phyloP scores from a whole-genome alignment of 2,888 invertebrate species.

The Halictus quadricinctus region DNA sequence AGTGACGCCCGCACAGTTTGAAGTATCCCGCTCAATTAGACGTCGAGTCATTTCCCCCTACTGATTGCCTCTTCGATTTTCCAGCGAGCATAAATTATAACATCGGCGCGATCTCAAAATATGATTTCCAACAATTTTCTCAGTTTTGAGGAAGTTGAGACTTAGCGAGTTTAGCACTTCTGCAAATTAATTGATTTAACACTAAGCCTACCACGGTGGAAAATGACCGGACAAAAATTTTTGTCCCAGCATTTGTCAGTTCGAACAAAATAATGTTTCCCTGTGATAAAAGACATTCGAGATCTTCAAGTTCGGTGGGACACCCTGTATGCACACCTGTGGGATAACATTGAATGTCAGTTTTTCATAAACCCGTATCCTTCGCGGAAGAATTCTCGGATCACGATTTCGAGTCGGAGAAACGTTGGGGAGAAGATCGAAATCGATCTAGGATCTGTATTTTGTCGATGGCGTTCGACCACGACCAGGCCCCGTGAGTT shows the following conservation, averaged over 20 bases:
- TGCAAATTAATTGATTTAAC: no score
- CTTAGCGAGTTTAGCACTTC: no score
- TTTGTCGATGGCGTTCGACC: background rate
- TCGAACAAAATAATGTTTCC: no score
- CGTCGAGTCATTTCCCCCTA: background rate
- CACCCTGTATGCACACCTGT: background rate
- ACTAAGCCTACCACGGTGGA: no score
- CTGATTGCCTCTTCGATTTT: background rate
- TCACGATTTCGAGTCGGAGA: background rate
- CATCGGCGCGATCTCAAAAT: no score
- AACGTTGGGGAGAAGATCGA: no score
- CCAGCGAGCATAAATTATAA: background rate
- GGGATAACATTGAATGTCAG: background rate
- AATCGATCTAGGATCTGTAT: conserved; percentile 12
- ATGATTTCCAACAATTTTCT: no score
- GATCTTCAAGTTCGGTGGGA: no score
- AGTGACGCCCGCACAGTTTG: conserved; percentile 7
- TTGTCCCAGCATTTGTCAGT: no score
- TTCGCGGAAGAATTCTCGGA: background rate
- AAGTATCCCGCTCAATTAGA: conserved; percentile 17
- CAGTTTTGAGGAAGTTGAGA: no score
- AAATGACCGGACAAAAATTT: no score
- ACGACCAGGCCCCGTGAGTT: conserved; percentile 19
- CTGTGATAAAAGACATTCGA: no score
- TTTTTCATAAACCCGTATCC: background rate